Percentiles rank a stretch among this genome's conserved stretches.
These are phyloP conservation scores for Carassius auratus DNA, from an alignment of 2,113 vertebrate species.

Conservation along the genomic window DNA sequence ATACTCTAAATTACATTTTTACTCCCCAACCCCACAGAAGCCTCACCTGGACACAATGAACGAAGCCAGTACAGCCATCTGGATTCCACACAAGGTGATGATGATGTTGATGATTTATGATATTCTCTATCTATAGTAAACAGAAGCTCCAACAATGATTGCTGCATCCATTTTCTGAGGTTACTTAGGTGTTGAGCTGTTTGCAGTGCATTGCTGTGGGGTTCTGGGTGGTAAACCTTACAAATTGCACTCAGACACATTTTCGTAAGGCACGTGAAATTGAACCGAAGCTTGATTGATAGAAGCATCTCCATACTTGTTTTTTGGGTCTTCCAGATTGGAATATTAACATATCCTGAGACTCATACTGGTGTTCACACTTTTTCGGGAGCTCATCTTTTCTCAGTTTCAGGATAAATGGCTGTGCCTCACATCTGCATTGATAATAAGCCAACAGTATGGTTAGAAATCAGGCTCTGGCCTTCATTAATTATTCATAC, in stretches of 20 bases:
- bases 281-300: not conserved
- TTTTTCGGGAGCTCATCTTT: not conserved
- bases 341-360: not conserved
- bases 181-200: not conserved
- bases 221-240: not conserved
- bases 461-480: slow-evolving; percentile 38
- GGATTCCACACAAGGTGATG: slow-evolving; percentile 10
- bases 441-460: slow-evolving; percentile 40
- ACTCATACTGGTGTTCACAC: not conserved
- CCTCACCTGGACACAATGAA: slow-evolving; percentile 18
- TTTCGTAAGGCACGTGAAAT: not conserved
- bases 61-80: slow-evolving; percentile 10
- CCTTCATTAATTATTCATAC: slow-evolving; percentile 61
- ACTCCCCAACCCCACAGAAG: slow-evolving; percentile 15
- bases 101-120: slow-evolving; percentile 23
- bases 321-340: not conserved
- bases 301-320: not conserved
- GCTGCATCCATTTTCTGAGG: not conserved
- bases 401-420: slow-evolving; percentile 42
- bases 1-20: slow-evolving; percentile 35
- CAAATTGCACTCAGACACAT: not conserved
- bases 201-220: not conserved
- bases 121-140: slow-evolving; percentile 15
- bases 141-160: not conserved
- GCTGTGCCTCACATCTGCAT: slow-evolving; percentile 46